Conservation (phyloP, 2,113 vertebrate genomes). For the Tragulus kanchil region DNA sequence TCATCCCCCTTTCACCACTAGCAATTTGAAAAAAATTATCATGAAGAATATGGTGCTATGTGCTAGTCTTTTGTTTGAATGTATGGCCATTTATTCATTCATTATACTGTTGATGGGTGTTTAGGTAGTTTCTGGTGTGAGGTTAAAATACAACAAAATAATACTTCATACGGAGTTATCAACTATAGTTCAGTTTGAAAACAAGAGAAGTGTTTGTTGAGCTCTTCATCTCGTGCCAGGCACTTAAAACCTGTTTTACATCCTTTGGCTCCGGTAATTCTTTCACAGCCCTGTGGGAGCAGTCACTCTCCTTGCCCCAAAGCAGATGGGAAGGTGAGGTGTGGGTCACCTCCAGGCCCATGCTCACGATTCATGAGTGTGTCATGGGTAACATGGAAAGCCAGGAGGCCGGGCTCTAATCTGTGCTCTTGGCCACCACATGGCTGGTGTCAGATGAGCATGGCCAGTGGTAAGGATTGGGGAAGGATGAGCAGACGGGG, state of each 20-base stretch:
- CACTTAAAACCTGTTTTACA: neutral
- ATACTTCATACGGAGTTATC: neutral
- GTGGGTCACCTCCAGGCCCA: neutral
- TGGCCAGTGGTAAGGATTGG: neutral
- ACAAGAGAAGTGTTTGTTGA: neutral
- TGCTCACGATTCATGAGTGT: neutral
- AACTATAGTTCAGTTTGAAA: neutral
- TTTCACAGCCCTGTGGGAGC: neutral
- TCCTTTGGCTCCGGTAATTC: neutral
- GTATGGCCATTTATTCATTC: neutral
- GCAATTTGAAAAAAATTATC: slow-evolving; percentile 50
- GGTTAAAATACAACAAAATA: neutral
- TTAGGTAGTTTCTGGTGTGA: neutral
- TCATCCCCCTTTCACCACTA: neutral
- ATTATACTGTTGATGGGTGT: neutral
- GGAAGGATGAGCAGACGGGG: neutral
- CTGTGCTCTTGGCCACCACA: too few relatives aligned
- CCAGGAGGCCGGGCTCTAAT: neutral
- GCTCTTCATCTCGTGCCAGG: neutral
- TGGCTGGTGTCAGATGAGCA: accelerated
- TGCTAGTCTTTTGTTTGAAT: neutral
- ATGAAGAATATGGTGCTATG: neutral
- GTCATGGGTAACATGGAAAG: neutral
- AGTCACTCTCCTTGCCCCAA: neutral
- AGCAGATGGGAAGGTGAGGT: neutral